Evolutionary conservation across 2,888 invertebrate genomes (phyloP), one percentile per base, ranked within the genome.

Genomic region (Cerastoderma edule): DNA sequence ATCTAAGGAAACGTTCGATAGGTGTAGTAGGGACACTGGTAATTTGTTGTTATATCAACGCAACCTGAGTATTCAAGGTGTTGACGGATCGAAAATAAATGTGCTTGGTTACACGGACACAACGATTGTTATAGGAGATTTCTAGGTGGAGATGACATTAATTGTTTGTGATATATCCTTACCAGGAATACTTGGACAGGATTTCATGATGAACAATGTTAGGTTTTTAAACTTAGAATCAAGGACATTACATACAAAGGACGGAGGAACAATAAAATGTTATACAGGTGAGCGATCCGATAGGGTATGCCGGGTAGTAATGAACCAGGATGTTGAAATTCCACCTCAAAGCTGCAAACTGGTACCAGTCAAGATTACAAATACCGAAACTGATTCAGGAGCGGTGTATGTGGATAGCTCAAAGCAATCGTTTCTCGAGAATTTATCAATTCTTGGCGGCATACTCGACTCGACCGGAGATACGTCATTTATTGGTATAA

Each of bases 121-220:
- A 27, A n/a, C 33, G 22, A 66, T 70, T 6, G 10, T 19, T 6
- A 28, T 70, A 5, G 67, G 60, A 28, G 27, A 24, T 8, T 60
- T n/a, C 24, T 19, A 22, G 22, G 39, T 35, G 2, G 0, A 35
- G 27, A 30, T n/a, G 2, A 60, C 56, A 24, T n/a, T 70, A 10
- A 67, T 75, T n/a, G 71, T 71, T 0, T 71, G 75, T 30, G 67
- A 71, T 13, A 67, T 68, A 0, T 22, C 53, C 24, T 46, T 50
- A 16, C 48, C 65, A 10, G 72, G 57, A 3, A 67, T 77, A 35
- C 39, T 63, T 24, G 77, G 77, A 4, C 77, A 77, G 35, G 72
- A 72, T 64, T 77, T 77, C n/a, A 71, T 75, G 6, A 48, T 63
- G 50, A 19, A 50, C 24, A 24, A 75, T 50, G 53, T 75, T n/a